Conservation (phyloP, 2,888 invertebrate genomes). For the Unio pictorum region DNA sequence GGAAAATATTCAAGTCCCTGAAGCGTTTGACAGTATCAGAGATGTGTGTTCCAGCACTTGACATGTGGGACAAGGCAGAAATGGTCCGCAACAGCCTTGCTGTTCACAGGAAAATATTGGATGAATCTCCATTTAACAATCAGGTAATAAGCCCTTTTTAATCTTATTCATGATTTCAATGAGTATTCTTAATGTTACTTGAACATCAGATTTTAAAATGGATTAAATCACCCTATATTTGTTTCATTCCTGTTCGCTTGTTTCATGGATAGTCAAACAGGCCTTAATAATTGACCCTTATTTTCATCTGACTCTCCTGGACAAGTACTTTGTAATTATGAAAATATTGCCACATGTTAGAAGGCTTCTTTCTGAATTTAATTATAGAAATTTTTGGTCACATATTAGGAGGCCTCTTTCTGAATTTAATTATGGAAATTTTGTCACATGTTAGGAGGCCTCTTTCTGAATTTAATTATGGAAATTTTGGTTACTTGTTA, state of each 20-base stretch:
- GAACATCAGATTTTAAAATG: background rate
- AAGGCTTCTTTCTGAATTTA: too few species aligned
- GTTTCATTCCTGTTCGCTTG: background rate
- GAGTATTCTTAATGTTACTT: background rate
- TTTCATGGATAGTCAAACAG: background rate
- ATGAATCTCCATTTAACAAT: slow-evolving; percentile 72
- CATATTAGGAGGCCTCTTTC: too few species aligned
- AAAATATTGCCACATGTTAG: too few species aligned
- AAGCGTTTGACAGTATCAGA: slow-evolving; percentile 38
- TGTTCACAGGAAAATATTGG: slow-evolving; percentile 67
- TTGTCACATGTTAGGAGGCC: too few species aligned
- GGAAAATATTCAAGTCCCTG: slow-evolving; percentile 53
- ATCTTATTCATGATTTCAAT: background rate
- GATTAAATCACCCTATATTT: background rate
- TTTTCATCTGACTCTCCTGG: too few species aligned
- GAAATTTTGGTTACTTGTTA: too few species aligned
- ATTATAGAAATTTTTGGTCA: too few species aligned
- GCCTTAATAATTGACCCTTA: too few species aligned
- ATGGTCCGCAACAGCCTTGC: slow-evolving; percentile 65
- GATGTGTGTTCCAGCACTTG: slow-evolving; percentile 57
- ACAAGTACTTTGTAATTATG: too few species aligned
- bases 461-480: too few species aligned
- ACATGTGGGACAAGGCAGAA: slow-evolving; percentile 66
- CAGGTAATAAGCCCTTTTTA: slow-evolving; percentile 54
- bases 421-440: too few species aligned